These are phyloP conservation scores for Camponotus vicinus DNA, from an alignment of 1,140 invertebrate genomes.

Conservation along the genomic window DNA sequence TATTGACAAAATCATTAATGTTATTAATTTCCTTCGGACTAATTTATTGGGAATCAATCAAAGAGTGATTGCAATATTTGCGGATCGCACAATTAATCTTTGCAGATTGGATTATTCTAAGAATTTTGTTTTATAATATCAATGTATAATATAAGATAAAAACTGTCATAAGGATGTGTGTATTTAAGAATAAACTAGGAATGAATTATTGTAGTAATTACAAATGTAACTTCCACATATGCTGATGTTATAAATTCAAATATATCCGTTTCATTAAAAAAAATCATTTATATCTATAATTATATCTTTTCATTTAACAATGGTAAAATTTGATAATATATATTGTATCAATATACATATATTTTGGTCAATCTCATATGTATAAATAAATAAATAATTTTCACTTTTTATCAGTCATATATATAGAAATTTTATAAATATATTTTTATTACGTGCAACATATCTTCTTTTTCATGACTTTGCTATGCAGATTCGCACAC, in stretches of 20 bases:
- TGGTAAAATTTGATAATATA: background rate
- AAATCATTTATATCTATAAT: background rate
- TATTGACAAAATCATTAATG: background rate
- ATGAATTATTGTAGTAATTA: conserved; percentile 1
- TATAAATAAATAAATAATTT: background rate
- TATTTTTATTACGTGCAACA: background rate
- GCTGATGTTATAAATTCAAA: background rate
- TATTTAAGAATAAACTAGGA: background rate
- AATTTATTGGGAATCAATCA: background rate
- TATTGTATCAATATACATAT: background rate
- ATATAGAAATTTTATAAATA: background rate
- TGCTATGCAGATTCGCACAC: background rate
- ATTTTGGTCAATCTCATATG: background rate
- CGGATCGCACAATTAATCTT: background rate
- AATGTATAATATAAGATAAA: background rate
- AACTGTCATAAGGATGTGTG: background rate
- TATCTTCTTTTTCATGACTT: background rate
- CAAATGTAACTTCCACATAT: background rate
- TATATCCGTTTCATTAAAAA: background rate
- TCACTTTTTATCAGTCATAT: too few relatives aligned
- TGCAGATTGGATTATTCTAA: background rate
- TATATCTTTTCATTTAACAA: background rate
- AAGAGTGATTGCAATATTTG: background rate
- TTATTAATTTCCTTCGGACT: too few relatives aligned
- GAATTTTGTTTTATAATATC: background rate